phyloP scores from a whole-genome alignment of 2,888 invertebrate genomes.

The Patella ulyssiponensis region DNA sequence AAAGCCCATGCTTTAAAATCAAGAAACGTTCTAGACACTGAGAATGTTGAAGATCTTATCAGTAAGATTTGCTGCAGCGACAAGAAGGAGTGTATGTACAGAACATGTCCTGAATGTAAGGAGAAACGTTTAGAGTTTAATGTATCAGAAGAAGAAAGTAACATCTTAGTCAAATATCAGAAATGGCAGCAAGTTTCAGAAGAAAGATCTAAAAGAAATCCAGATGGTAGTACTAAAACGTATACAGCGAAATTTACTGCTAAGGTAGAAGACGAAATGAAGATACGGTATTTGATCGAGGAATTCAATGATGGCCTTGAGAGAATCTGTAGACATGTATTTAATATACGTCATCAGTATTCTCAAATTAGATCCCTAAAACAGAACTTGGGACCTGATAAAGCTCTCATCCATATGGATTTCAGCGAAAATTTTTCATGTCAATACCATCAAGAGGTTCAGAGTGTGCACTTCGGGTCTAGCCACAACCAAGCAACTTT shows the following conservation, averaged over 20 bases:
- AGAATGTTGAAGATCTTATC: neutral
- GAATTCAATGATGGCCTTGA: neutral
- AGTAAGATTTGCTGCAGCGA: neutral
- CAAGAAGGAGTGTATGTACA: neutral
- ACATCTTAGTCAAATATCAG: too few species aligned
- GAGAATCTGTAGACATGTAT: neutral
- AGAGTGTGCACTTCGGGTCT: neutral
- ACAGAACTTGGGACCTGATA: neutral
- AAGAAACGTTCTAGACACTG: neutral
- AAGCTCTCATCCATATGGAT: neutral
- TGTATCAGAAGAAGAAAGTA: too few species aligned
- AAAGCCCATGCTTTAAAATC: neutral
- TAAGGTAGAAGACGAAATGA: neutral
- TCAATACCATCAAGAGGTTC: neutral
- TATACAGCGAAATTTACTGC: neutral
- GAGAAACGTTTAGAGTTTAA: too few species aligned
- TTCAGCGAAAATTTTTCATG: too few species aligned
- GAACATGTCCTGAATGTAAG: neutral
- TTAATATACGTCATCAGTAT: neutral
- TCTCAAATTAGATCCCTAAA: neutral
- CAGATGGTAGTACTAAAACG: neutral
- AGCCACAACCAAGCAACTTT: neutral
- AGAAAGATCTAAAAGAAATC: neutral
- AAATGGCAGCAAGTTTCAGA: neutral
- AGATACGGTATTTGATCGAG: neutral